phyloP scores from a whole-genome alignment of 2,113 vertebrate species.

The Misgurnus mizolepis region DNA sequence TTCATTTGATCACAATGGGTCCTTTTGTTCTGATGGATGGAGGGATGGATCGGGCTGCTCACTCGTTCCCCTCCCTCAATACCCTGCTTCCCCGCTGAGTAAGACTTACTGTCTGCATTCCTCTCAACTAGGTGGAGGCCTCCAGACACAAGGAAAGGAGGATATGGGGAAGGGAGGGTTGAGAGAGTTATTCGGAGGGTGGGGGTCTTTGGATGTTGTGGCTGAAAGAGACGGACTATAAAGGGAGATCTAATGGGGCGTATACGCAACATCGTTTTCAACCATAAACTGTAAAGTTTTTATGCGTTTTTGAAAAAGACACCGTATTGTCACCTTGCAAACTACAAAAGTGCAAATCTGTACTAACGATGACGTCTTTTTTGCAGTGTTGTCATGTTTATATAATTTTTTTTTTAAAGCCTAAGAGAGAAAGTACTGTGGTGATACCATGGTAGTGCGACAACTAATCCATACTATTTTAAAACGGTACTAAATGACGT shows the following conservation, averaged over 20 bases:
- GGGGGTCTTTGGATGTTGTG: background rate
- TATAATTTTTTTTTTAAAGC: too few species aligned
- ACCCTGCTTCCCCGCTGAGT: background rate
- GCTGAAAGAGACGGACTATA: background rate
- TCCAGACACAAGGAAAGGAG: background rate
- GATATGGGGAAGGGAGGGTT: background rate
- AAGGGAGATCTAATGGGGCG: background rate
- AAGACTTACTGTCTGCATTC: slow-evolving; percentile 15
- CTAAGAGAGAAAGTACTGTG: background rate
- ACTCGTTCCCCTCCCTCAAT: background rate
- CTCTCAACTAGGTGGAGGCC: background rate
- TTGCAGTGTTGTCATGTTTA: too few species aligned
- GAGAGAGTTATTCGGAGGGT: background rate
- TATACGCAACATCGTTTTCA: too few species aligned
- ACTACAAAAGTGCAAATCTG: too few species aligned
- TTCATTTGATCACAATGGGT: slow-evolving; percentile 52
- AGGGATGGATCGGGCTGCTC: slow-evolving; percentile 25
- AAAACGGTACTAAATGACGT: background rate
- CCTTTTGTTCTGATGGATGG: slow-evolving; percentile 44
- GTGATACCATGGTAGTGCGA: background rate
- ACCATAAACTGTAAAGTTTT: too few species aligned
- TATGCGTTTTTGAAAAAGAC: too few species aligned
- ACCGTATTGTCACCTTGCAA: too few species aligned
- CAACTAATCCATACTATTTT: background rate
- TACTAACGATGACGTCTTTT: too few species aligned